Evolutionary conservation across 2,113 vertebrate species (phyloP).

Genomic region (Mirza zaza): DNA sequence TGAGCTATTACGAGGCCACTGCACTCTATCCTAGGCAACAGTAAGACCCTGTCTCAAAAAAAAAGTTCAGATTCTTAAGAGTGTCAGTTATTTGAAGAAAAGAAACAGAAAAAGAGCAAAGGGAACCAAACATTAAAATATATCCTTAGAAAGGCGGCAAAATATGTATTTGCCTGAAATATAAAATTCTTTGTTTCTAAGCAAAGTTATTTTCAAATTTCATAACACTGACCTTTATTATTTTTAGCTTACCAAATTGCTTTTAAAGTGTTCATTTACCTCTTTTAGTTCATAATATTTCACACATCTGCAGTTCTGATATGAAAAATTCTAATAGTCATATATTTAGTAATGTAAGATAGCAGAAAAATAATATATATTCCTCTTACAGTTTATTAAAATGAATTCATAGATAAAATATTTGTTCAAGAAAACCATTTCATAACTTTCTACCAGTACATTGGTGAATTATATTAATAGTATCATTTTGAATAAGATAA

Average conservation of each 20-base stretch:
- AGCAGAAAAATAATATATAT: neutral
- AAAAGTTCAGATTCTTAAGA: neutral
- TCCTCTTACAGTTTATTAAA: neutral
- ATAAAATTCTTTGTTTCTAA: constrained; percentile 44
- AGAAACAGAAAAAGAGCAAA: neutral
- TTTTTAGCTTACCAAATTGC: neutral
- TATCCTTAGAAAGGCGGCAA: constrained; percentile 24
- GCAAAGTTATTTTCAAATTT: constrained; percentile 45
- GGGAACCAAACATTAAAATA: constrained; percentile 19
- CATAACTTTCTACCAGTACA: neutral
- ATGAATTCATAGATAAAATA: neutral
- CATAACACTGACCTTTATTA: neutral
- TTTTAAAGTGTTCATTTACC: neutral
- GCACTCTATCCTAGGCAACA: too few relatives aligned
- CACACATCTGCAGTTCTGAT: neutral
- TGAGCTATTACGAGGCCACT: too few relatives aligned
- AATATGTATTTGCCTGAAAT: neutral
- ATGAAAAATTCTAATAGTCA: neutral
- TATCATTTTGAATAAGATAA: constrained; percentile 51
- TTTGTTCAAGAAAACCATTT: constrained; percentile 17
- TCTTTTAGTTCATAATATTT: neutral
- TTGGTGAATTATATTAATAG: neutral
- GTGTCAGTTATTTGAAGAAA: neutral
- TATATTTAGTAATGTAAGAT: neutral
- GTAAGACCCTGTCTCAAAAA: too few relatives aligned